Base-by-base conservation (phyloP, 1,140 invertebrate genomes). In the Pseudachorutes palmiensis region DNA sequence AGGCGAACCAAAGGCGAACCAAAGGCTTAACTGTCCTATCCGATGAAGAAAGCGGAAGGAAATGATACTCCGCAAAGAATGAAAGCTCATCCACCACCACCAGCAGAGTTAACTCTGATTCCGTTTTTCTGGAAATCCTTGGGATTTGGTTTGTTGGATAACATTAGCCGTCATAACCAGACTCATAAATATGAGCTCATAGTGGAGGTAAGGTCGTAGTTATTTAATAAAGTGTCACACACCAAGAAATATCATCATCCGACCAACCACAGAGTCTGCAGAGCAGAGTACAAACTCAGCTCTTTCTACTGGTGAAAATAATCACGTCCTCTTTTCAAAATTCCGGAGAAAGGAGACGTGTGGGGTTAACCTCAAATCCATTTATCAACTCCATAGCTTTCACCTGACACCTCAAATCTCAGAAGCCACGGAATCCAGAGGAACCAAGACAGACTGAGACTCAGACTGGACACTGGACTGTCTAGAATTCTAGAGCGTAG, bases 141-240 rank as follows among this genome's bases (percentile, higher is more conserved):
- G n/a, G n/a, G n/a, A n/a, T n/a, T n/a, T 55, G 24, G 51, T 24
- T 5, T 9, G 9, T 55, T 14, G 24, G 24, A 55, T 24, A 16
- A 12, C 51, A 55, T 55, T 55, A 55, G 12, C 51, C 51, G 51
- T 55, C 51, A 55, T 55, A 55, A 55, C 14, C 51, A 55, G 51
- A 55, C 51, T 55, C 51, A 55, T 55, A 55, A 55, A 55, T 55
- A 55, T 55, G 9, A 55, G n/a, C 51, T 55, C 9, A 55, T 55
- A n/a, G n/a, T n/a, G n/a, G n/a, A n/a, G n/a, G n/a, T n/a, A n/a
- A n/a, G 51, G 9, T 16, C 12, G 51, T 16, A 55, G 51, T 55
- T 55, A 55, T 55, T 55, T 55, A 55, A 55, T 55, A 55, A 55
- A 55, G 51, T 26, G 51, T 55, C 51, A 41, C 36, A n/a, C n/a